Base-by-base conservation (phyloP, 2,113 vertebrate genomes). In the Cyprinodon brontotheroides region DNA sequence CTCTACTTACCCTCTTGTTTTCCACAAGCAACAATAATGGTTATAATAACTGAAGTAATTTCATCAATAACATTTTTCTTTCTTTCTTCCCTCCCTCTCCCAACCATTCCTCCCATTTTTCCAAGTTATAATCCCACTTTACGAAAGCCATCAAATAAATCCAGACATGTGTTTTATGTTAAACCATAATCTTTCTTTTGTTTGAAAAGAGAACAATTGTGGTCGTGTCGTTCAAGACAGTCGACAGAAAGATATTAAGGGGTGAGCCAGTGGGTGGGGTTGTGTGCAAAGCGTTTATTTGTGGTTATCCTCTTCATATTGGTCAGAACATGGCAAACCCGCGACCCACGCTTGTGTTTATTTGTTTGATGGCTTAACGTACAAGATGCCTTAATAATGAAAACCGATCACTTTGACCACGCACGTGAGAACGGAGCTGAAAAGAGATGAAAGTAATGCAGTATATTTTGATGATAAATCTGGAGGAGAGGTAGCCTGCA, bases 161-260 rank as follows among this genome's bases (percentile, higher is more conserved):
- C 84, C 79, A 63, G 66, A 20, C 91, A 92, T 89, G 78, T 92
- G 91, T 89, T 91, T 91, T 72, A 90, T 72, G 83, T 92, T 91
- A 90, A 83, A 83, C 72, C 83, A 86, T 87, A 87, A 89, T 90
- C 87, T 92, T 80, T 81, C 87, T 88, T 86, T 92, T 92, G 91
- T 92, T 91, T 83, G 78, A 89, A 85, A 84, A 78, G 90, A 86
- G 90, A 90, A 92, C 91, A 92, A 91, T 89, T 92, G 91, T 68
- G 91, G 91, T 92, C 43, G 72, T 38, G 76, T 78, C 86, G 76
- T 83, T 90, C 89, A 76, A 87, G 86, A 84, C 86, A 86, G 80
- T 86, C 87, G 90, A 86, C 89, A 82, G 88, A 65, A 79, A 74
- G 84, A 84, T 80, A 68, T 45, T 78, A 72, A 63, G 48, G n/a